Conservation (phyloP, 2,113 vertebrate species). For the Hippocampus comes region DNA sequence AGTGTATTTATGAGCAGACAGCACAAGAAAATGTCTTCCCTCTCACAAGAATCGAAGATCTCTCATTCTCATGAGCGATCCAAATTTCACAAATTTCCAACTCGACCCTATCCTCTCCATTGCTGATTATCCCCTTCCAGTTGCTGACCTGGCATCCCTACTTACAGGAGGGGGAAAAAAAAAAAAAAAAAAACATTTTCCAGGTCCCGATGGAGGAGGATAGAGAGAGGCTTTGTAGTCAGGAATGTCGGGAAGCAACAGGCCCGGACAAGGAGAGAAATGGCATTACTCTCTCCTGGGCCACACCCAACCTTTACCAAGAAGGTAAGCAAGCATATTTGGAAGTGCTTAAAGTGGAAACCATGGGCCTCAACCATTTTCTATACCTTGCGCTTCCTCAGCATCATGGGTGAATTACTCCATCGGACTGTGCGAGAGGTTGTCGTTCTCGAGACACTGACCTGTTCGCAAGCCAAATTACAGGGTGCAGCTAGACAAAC, state of each 20-base stretch:
- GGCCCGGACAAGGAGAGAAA: conserved; percentile 57
- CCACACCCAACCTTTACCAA: conserved; percentile 52
- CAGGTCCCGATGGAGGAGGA: background rate
- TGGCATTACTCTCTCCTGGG: conserved; percentile 25
- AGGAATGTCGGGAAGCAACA: conserved; percentile 62
- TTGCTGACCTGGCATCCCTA: background rate
- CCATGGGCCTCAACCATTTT: background rate
- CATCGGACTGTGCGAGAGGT: too few species aligned
- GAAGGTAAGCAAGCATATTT: background rate
- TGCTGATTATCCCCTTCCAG: conserved; percentile 7
- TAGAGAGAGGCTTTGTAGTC: conserved; percentile 12
- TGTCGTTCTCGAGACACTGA: too few species aligned
- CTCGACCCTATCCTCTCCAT: background rate
- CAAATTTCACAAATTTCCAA: conserved; percentile 54
- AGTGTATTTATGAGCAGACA: too few species aligned
- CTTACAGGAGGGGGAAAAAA: background rate
- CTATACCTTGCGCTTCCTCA: too few species aligned
- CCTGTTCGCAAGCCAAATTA: too few species aligned
- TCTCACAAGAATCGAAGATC: background rate
- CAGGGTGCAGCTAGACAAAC: too few species aligned
- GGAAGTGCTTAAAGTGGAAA: background rate
- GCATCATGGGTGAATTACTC: too few species aligned
- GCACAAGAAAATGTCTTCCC: background rate
- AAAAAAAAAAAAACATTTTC: background rate
- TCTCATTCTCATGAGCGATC: conserved; percentile 10